Percentiles rank a stretch among this genome's conserved stretches.
Evolutionary conservation across 1,140 invertebrate species (phyloP).

Genomic region (Tetraneura akinire): DNA sequence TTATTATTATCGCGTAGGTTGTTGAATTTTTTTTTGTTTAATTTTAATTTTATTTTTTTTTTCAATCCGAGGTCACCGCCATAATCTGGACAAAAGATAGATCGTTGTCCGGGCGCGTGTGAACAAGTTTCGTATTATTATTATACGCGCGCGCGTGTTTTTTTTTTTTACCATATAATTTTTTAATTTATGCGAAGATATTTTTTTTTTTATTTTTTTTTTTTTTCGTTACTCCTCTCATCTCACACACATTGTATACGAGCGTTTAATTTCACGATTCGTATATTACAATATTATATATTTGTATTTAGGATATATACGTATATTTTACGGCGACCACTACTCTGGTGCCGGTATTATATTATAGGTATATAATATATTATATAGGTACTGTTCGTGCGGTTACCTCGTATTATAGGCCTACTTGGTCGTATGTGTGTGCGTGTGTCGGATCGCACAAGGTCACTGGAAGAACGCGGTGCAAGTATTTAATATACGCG

Average conservation of each 20-base stretch:
- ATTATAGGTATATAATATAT: no score
- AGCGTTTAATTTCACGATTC: slow-evolving; percentile 15
- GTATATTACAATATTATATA: no score
- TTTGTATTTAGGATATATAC: no score
- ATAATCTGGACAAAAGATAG: slow-evolving; percentile 25
- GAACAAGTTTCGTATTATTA: slow-evolving; percentile 15
- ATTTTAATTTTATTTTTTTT: slow-evolving; percentile 8
- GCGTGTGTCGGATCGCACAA: neutral
- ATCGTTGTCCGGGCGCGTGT: slow-evolving; percentile 24
- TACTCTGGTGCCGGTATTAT: no score
- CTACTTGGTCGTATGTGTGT: neutral
- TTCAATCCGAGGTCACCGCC: slow-evolving; percentile 26
- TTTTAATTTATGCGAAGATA: neutral
- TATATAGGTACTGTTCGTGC: neutral
- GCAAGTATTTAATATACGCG: neutral
- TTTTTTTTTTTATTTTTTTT: no score
- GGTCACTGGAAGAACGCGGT: slow-evolving; percentile 45
- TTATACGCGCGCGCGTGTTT: neutral
- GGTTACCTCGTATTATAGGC: neutral
- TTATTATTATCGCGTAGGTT: neutral
- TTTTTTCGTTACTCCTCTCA: no score
- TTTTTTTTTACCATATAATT: neutral
- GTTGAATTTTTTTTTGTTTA: no score
- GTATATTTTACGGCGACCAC: no score
- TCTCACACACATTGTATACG: neutral